phyloP scores from a whole-genome alignment of 2,888 invertebrate species.

The Polymixis flavicincta region DNA sequence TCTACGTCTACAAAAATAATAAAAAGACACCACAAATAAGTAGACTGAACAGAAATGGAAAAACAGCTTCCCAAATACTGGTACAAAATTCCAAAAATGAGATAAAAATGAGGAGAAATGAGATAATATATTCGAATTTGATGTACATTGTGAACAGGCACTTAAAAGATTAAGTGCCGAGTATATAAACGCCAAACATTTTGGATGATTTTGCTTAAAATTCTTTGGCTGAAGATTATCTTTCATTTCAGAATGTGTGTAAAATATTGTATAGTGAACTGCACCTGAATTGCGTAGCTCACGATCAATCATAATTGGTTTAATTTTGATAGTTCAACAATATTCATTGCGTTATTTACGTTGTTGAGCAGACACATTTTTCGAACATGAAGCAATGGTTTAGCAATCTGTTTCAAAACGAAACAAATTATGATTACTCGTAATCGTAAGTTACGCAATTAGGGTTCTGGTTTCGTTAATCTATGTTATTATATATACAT shows the following conservation, averaged over 20 bases:
- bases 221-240: not conserved
- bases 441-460: too few relatives aligned
- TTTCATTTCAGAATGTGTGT: too few relatives aligned
- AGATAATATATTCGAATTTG: conserved; percentile 52
- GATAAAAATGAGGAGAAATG: conserved; percentile 42
- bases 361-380: too few relatives aligned
- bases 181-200: conserved; percentile 34
- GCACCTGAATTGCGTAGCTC: too few relatives aligned
- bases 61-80: not conserved
- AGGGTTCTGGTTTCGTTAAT: too few relatives aligned
- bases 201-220: not conserved
- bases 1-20: not conserved
- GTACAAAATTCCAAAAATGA: conserved; percentile 1
- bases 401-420: too few relatives aligned
- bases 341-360: too few relatives aligned
- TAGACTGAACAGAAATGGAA: not conserved
- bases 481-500: too few relatives aligned
- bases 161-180: conserved; percentile 59
- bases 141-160: conserved; percentile 47
- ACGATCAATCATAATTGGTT: too few relatives aligned
- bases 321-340: too few relatives aligned
- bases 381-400: too few relatives aligned
- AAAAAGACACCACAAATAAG: not conserved
- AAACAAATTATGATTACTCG: too few relatives aligned
- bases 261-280: not conserved